phyloP scores from a whole-genome alignment of 2,113 vertebrate genomes.

The Dolichallabes microphthalmus region DNA sequence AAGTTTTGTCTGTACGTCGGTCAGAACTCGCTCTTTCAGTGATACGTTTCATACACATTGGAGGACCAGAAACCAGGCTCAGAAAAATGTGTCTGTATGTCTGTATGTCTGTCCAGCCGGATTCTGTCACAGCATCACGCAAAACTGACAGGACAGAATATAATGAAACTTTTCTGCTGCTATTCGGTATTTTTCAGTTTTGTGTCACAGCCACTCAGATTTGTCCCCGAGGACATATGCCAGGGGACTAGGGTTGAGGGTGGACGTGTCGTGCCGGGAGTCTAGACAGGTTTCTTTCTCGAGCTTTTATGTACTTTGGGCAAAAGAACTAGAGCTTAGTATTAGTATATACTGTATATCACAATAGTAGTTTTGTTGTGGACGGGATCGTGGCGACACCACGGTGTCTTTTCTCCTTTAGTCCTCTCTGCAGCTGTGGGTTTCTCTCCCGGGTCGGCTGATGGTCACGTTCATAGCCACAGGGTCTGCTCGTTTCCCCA shows the following conservation, averaged over 20 bases:
- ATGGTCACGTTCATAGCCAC: constrained; percentile 4
- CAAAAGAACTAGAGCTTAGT: background rate
- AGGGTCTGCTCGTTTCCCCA: background rate
- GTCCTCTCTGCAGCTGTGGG: background rate
- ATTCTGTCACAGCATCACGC: no score
- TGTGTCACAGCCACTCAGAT: background rate
- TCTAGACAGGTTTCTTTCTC: background rate
- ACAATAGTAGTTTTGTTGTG: background rate
- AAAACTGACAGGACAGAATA: no score
- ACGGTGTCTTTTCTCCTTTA: background rate
- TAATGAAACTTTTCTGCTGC: no score
- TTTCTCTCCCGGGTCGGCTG: background rate
- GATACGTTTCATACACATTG: no score
- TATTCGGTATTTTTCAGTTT: no score
- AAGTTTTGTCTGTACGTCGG: no score
- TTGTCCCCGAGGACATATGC: background rate
- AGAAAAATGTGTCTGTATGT: no score
- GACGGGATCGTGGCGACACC: background rate
- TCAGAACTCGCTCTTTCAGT: no score
- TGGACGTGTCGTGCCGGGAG: background rate
- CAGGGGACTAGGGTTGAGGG: no score
- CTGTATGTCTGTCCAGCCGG: no score
- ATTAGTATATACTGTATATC: no score
- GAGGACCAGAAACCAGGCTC: no score
- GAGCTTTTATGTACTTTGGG: background rate